Evolutionary conservation across 2,113 vertebrate genomes (phyloP), one percentile per base, ranked within the genome.

Genomic region (Cyanoderma ruficeps): DNA sequence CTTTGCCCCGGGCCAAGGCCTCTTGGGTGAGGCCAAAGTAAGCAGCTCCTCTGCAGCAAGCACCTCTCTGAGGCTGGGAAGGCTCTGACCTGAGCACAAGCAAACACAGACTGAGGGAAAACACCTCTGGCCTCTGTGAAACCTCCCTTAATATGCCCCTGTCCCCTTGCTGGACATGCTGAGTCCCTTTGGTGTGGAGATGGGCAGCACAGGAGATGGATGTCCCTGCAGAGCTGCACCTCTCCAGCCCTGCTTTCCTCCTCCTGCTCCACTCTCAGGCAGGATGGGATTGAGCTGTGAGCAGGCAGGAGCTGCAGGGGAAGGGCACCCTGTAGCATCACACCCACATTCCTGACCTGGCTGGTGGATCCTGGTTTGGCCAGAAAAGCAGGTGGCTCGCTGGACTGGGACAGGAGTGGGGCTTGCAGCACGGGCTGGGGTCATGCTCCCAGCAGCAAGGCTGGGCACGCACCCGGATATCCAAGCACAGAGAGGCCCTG

Each of bases 11-110:
- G 31, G 46, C 55, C 4, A 8, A 80, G 88, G 94, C 92, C 92
- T 83, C 94, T 69, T 2, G 0, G 10, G 5, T 65, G 82, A 71
- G 37, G 90, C 95, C 94, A 96, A 95, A 76, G 63, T 79, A 94
- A 94, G 88, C 95, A 94, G 42, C 37, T 79, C 20, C 37, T 57
- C 65, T 0, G 6, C 74, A 80, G 44, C 61, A 7, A 69, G 55
- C 31, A 50, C 67, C 53, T 90, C 79, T 80, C 27, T 0, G 1
- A 53, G 41, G 23, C 85, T 44, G 59, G n/a, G 53, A 72, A 79
- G 35, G 46, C 59, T 71, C 90, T 30, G 47, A 67, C 56, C 61
- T 27, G 52, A 90, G 56, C 82, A 87, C n/a, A 77, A 49, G 39
- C 64, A 52, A 6, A 50, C 42, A 57, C 30, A 61, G 13, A 1